Base-by-base conservation (phyloP, 2,888 invertebrate species). In the Tetheella fluctuosa region DNA sequence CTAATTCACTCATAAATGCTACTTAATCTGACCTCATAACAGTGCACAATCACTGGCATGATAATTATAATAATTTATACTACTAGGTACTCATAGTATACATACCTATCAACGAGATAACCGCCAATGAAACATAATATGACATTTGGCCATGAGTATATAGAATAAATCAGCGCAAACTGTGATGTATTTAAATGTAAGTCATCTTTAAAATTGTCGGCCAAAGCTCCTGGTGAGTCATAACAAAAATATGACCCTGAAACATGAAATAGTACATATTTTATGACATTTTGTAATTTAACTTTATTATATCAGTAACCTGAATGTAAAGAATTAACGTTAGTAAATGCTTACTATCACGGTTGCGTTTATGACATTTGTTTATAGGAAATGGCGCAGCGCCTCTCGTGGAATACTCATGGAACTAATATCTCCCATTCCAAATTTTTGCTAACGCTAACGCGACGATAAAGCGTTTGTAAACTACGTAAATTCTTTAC, bases 131-230 rank as follows among this genome's bases (percentile, higher is more conserved):
- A 98, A 89, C 99, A 99, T 63, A 99, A 93, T 63, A 99, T 93
- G 4, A 99, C 97, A 94, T 99, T 99, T 34, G 99, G 99, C 99
- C 99, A 99, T 0, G 99, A 98, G 87, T 99, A 99, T 86, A 98
- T 96, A 6, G 97, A 97, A 89, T 99, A 99, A 54, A 99, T 94
- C 64, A 96, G 92, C 66, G 97, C 96, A 94, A 97, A 99, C 86
- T 97, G 94, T 8, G 96, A 95, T 61, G 97, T 97, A 58, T 95
- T 95, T 68, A 99, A 93, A 69, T 95, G 93, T 79, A 98, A 94
- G 81, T 98, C 98, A 69, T 93, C 88, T 79, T 95, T 96, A 84
- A 98, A 98, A 73, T 97, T 95, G 81, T 98, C 97, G 85, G 98
- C 97, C 58, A 99, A 88, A 6, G 99, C 98, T 59, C 96, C 98